A percentile compares a stretch with the other conserved stretches of the same genome.
Evolutionary conservation across 1,140 invertebrate genomes (phyloP).

Genomic region (Ylistrum balloti): DNA sequence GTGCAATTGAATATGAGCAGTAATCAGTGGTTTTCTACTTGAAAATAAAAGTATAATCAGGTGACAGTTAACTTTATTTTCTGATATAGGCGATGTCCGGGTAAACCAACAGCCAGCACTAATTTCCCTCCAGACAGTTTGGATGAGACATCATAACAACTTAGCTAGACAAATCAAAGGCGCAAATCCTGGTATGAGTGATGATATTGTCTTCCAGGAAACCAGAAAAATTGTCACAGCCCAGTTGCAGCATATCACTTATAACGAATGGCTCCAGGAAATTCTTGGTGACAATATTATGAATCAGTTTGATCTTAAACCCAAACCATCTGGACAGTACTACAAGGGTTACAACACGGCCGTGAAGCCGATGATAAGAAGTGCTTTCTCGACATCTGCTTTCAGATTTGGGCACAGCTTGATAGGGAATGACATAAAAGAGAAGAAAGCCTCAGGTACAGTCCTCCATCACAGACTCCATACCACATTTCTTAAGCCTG

Average conservation of each 20-base stretch:
- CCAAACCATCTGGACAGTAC: conserved; percentile 41
- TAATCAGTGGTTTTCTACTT: too few species aligned
- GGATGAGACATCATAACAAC: conserved; percentile 97
- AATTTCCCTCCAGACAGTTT: conserved; percentile 97
- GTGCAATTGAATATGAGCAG: too few species aligned
- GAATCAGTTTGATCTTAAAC: conserved; percentile 48
- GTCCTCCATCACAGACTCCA: not conserved
- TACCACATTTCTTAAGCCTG: conserved; percentile 46
- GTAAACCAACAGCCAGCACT: conserved; percentile 94
- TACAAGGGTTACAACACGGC: conserved; percentile 87
- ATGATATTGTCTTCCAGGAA: conserved; percentile 93
- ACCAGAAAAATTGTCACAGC: conserved; percentile 94
- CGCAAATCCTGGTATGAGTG: conserved; percentile 92
- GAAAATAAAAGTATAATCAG: too few species aligned
- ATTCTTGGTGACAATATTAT: conserved; percentile 86
- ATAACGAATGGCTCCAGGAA: conserved; percentile 93
- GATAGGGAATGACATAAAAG: conserved; percentile 94
- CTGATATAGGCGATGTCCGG: conserved; percentile 93
- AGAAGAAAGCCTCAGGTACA: conserved; percentile 84
- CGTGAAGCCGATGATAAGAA: conserved; percentile 93
- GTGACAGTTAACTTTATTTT: too few species aligned
- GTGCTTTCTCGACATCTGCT: conserved; percentile 97
- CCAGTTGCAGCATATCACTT: conserved; percentile 98
- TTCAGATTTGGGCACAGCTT: conserved; percentile 96
- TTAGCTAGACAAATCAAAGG: conserved; percentile 85